phyloP scores from a whole-genome alignment of 2,113 vertebrate genomes.

The Cheilinus undulatus region DNA sequence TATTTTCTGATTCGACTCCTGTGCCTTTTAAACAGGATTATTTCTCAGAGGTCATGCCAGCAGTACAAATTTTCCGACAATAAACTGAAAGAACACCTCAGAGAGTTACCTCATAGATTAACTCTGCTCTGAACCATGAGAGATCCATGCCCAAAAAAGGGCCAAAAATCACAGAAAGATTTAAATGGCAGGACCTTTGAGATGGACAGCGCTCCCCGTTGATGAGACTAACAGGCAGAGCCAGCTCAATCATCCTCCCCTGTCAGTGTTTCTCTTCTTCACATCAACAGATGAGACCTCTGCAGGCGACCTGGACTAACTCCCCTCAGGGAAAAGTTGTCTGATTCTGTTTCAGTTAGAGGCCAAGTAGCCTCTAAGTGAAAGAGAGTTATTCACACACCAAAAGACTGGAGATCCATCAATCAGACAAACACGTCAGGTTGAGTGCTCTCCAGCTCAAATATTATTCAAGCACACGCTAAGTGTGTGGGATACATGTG shows the following conservation, averaged over 20 bases:
- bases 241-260: constrained; percentile 39
- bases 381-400: constrained; percentile 27
- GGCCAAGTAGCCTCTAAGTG: constrained; percentile 33
- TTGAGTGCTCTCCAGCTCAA: constrained; percentile 62
- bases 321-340: constrained; percentile 40
- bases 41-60: not conserved
- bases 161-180: constrained; percentile 50
- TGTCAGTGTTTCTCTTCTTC: constrained; percentile 4
- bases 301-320: constrained; percentile 17
- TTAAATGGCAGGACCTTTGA: constrained; percentile 24
- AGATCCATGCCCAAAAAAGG: constrained; percentile 27
- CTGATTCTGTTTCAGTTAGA: constrained; percentile 48
- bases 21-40: constrained; percentile 12
- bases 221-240: constrained; percentile 47
- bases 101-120: constrained; percentile 7
- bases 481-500: constrained; percentile 59
- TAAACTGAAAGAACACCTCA: constrained; percentile 21
- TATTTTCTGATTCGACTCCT: constrained; percentile 15
- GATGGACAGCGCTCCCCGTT: constrained; percentile 18
- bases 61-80: constrained; percentile 19
- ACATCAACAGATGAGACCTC: constrained; percentile 25
- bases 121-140: constrained; percentile 23
- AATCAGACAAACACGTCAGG: constrained; percentile 51
- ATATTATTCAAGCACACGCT: constrained; percentile 63
- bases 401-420: constrained; percentile 37